Percentiles rank a stretch among this genome's conserved stretches.
Evolutionary conservation across 1,140 invertebrate genomes (phyloP).

Genomic region (Heliconius eleuchia): DNA sequence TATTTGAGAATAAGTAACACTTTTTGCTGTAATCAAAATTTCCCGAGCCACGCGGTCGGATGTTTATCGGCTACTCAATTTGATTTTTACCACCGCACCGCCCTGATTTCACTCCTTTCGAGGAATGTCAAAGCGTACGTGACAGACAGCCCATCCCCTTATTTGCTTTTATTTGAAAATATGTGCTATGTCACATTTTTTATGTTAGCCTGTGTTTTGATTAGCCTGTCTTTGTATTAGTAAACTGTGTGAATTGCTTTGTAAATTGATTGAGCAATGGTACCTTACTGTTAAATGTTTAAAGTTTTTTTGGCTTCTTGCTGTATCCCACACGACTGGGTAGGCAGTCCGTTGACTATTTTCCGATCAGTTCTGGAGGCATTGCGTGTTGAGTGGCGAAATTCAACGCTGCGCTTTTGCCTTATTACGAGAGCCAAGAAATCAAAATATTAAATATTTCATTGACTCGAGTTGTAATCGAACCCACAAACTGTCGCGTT

Average conservation of each 20-base stretch:
- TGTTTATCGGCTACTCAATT: constrained; percentile 80
- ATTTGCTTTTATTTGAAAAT: constrained; percentile 8
- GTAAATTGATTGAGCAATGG: no score
- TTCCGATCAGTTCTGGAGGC: no score
- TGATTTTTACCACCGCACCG: constrained; percentile 77
- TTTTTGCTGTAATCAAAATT: constrained; percentile 79
- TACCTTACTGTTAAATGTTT: no score
- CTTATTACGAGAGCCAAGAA: no score
- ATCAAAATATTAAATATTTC: no score
- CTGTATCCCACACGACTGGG: no score
- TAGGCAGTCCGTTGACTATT: no score
- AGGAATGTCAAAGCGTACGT: constrained; percentile 62
- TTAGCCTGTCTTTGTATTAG: neutral
- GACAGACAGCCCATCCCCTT: constrained; percentile 20
- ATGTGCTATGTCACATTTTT: neutral
- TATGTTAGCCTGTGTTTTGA: constrained; percentile 1
- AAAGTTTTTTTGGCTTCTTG: no score
- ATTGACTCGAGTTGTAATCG: no score
- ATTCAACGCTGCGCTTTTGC: no score
- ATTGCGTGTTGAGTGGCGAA: no score
- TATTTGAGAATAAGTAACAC: constrained; percentile 80
- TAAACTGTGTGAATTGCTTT: neutral
- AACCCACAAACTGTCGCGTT: no score
- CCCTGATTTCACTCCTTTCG: constrained; percentile 67
- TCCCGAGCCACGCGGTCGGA: constrained; percentile 50